Evolutionary conservation across 2,888 invertebrate genomes (phyloP), one percentile per base, ranked within the genome.

Genomic region (Habrosyne pyritoides): DNA sequence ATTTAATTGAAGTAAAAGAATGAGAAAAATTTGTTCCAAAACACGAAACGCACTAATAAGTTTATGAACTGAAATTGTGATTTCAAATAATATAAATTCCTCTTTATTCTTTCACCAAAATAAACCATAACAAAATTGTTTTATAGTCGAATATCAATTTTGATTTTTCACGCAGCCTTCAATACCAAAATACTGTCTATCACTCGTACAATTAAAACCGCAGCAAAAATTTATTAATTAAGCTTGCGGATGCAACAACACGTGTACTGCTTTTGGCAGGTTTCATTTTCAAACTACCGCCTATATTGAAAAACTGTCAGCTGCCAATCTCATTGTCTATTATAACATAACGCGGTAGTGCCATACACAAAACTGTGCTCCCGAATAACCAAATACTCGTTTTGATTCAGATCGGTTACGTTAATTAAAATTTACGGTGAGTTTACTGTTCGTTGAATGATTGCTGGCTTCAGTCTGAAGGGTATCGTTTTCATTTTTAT

Each of bases 361-460:
- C 21, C 42, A 22, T 52, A 36, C 7, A 51, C n/a, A 52, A 14
- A 21, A 12, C 36, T n/a, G n/a, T n/a, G 36, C 18, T 48, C 26
- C 21, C n/a, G 22, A 59, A 59, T 64, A 67, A 71, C 67, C 64
- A 61, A 67, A 71, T 69, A 61, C 61, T 60, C 52, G 54, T 63
- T 66, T 60, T 57, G 59, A 66, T 57, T 61, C 57, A 65, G 67
- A 75, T 73, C 71, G 64, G 68, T 69, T 60, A 57, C 69, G 64
- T 77, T 76, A 74, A 77, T 81, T 76, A 77, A 80, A 77, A 73
- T 66, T 71, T 59, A 63, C 60, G 60, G 59, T 61, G 42, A 60
- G 60, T 55, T 66, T 57, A 28, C 24, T 53, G 48, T 50, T 50
- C 55, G 50, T 8, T 50, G 50, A 50, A 50, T 28, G 50, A 60